Base-by-base conservation (phyloP, 2,797 vertebrate genomes). In the Falco naumanni region DNA sequence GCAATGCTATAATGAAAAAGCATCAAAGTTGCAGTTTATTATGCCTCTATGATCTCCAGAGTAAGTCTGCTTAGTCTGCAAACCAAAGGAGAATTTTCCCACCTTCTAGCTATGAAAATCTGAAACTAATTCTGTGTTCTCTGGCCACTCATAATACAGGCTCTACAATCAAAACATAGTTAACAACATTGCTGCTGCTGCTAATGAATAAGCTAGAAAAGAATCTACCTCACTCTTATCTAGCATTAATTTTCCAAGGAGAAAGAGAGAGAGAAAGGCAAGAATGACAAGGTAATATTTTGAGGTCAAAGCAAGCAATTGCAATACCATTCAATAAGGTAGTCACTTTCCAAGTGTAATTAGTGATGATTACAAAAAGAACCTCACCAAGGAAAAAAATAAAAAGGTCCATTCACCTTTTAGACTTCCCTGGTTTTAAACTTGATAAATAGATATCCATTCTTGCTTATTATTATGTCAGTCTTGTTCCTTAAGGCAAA, bases 41-140 rank as follows among this genome's bases (percentile, higher is more conserved):
- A 56, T 61, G 76, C 51, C 59, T 90, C 65, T 16, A 7, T 65
- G 76, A 82, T 92, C 89, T 93, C 75, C 43, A 74, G 64, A 92
- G 45, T n/a, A 93, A 95, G 93, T 93, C 76, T 95, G 92, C 91
- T 95, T 92, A 74, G 71, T 64, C 84, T 95, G 88, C 89, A 96
- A 78, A 68, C 34, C 76, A 57, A 81, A 63, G 54, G 45, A 95
- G 53, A 75, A 89, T 95, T 95, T 96, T 92, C 94, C 87, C 81
- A 91, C 75, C 81, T 95, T 77, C 86, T 72, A 92, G 90, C 86
- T 77, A 80, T 78, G 81, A 94, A 96, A 95, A 90, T 83, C 92
- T 94, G 93, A 95, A 91, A 93, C 61, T 84, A 94, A 95, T 95
- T 95, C 79, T 90, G 93, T 95, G 93, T 95, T 96, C 86, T 94